phyloP scores from a whole-genome alignment of 2,113 vertebrate genomes.

The Ailuropoda melanoleuca region DNA sequence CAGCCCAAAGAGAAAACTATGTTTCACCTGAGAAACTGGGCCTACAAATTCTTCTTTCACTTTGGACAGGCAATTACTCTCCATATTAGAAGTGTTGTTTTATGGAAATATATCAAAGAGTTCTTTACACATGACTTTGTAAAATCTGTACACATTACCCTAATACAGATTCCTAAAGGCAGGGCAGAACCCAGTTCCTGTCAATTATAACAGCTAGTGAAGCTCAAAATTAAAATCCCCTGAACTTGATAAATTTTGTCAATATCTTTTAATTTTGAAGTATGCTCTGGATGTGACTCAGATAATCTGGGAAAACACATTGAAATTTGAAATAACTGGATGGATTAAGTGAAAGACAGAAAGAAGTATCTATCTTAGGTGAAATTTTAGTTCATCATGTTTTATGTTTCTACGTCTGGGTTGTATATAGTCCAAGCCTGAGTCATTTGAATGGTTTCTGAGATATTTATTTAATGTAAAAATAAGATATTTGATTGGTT shows the following conservation, averaged over 20 bases:
- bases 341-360: not conserved
- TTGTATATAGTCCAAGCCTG: not conserved
- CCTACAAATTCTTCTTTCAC: constrained; percentile 46
- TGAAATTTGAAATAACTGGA: not conserved
- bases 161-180: not conserved
- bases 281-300: not conserved
- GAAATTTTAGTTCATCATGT: not conserved
- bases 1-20: constrained; percentile 30
- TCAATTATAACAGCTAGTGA: not conserved
- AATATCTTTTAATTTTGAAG: not conserved
- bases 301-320: not conserved
- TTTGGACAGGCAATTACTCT: constrained; percentile 44
- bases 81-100: constrained; percentile 53
- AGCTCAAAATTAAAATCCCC: not conserved
- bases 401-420: not conserved
- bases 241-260: not conserved
- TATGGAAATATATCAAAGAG: constrained; percentile 63
- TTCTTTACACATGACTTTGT: not conserved
- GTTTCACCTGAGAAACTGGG: constrained; percentile 67
- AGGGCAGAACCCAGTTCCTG: not conserved
- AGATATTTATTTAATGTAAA: too few species aligned
- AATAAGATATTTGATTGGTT: not conserved
- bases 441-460: constrained; percentile 39
- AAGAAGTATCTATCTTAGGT: not conserved
- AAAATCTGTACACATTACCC: not conserved